Base-by-base conservation (phyloP, 2,797 vertebrate species). In the Mormyrops attenuatus region DNA sequence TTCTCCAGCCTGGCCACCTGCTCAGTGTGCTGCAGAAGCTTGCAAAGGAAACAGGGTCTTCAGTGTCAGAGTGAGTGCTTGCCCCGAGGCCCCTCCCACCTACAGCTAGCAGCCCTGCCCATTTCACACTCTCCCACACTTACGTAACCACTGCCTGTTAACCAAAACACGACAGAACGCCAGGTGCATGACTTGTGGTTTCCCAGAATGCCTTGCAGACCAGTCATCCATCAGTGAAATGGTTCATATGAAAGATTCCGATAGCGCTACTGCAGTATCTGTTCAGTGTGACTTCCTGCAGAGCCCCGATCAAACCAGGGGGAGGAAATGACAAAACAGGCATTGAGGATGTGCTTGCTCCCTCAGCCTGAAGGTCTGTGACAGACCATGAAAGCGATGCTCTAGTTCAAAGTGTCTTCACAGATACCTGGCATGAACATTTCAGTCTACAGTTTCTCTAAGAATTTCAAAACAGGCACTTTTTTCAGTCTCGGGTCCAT, bases 1-100 rank as follows among this genome's bases (percentile, higher is more conserved):
- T 97, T 97, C 94, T 96, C 96, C 92, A 96, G 95, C 91, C 96
- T 95, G 90, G 95, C 97, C 93, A 97, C 94, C 92, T 99, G 98
- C 93, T 97, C 98, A 0, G 93, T 98, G 93, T 99, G 98, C 92
- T 95, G 97, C 96, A 97, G 97, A 92, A 95, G 95, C 47, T 95
- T 97, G 94, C 96, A 95, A 95, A 96, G 95, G 93, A 96, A 96
- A 96, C 96, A 96, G 94, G 96, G 96, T 94, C 96, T 97, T 94
- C 97, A 97, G 94, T 98, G 97, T 94, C 95, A 95, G 92, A 96
- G 98, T 99, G 96, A 99, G 98, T 98, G 97, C 85, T 60, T 20
- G n/a, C 3, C 22, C 41, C 3, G 38, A 80, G 22, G 86, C 53
- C 52, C 85, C 52, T 5, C 85, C 53, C 52, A 57, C 34, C 26